Conservation (phyloP, 2,888 invertebrate genomes). For the Meiosimyza decipiens region DNA sequence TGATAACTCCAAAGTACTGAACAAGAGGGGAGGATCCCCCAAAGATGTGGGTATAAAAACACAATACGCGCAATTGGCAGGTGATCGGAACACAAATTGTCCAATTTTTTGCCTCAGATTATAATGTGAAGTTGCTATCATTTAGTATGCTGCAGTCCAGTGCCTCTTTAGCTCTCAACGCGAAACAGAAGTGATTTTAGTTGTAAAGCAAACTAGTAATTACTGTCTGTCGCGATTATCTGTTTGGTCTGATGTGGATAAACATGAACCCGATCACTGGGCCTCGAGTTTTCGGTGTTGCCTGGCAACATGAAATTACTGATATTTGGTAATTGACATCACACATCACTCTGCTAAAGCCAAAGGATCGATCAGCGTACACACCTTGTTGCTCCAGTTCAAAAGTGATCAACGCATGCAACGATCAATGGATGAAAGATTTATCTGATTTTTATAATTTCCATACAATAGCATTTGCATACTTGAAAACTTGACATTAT, state of each 20-base stretch:
- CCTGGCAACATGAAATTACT: slow-evolving; percentile 2
- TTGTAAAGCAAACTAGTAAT: slow-evolving; percentile 21
- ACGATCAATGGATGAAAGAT: no score
- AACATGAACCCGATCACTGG: neutral
- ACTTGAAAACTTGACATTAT: no score
- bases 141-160: no score
- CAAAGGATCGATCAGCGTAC: neutral
- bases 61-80: neutral
- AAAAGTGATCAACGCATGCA: no score
- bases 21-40: neutral
- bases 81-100: neutral
- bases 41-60: slow-evolving; percentile 9
- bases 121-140: neutral
- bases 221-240: slow-evolving; percentile 33
- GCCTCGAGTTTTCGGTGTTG: neutral
- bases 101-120: no score
- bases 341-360: slow-evolving; percentile 13
- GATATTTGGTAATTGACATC: slow-evolving; percentile 21
- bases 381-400: neutral
- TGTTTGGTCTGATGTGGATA: neutral
- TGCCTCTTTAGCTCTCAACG: neutral
- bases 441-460: no score
- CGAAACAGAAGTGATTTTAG: slow-evolving; percentile 44
- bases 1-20: neutral
- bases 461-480: no score